Percentiles rank a stretch among this genome's conserved stretches.
phyloP scores from a whole-genome alignment of 2,888 invertebrate genomes.

The Andrena marginata region DNA sequence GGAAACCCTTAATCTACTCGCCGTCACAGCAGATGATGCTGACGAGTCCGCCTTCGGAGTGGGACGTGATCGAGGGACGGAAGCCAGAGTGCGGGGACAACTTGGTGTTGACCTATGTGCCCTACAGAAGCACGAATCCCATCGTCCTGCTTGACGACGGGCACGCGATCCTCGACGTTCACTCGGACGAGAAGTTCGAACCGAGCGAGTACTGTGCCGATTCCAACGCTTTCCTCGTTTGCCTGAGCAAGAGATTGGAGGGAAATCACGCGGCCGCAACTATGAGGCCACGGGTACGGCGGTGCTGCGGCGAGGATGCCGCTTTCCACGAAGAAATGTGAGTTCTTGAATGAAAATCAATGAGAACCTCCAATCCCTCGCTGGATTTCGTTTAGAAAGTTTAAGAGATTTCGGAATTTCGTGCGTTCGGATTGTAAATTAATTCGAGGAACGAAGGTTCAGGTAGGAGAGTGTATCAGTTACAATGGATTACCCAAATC shows the following conservation, averaged over 20 bases:
- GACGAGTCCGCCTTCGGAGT: slow-evolving; percentile 85
- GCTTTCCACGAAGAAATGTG: slow-evolving; percentile 87
- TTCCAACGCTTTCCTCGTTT: slow-evolving; percentile 88
- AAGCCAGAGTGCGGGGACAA: slow-evolving; percentile 84
- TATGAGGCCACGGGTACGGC: slow-evolving; percentile 85
- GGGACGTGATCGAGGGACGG: slow-evolving; percentile 83
- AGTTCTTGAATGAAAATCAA: slow-evolving; percentile 78
- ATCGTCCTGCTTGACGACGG: slow-evolving; percentile 89
- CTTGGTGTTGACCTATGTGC: slow-evolving; percentile 80
- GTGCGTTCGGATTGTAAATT: no score
- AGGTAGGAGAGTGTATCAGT: no score
- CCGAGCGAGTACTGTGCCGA: slow-evolving; percentile 90
- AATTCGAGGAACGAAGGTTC: no score
- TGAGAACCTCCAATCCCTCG: no score
- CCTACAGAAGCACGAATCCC: slow-evolving; percentile 75
- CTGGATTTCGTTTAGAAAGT: no score
- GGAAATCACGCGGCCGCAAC: slow-evolving; percentile 80
- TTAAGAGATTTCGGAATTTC: background rate
- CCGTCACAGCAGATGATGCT: slow-evolving; percentile 85
- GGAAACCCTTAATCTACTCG: slow-evolving; percentile 88
- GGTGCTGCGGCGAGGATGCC: slow-evolving; percentile 90
- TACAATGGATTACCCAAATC: no score
- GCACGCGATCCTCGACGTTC: slow-evolving; percentile 87
- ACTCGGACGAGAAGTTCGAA: slow-evolving; percentile 84
- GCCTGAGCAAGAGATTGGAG: slow-evolving; percentile 84